A percentile compares a stretch with the other conserved stretches of the same genome.
Evolutionary conservation across 2,113 vertebrate genomes (phyloP).

Genomic region (Barbus barbus): DNA sequence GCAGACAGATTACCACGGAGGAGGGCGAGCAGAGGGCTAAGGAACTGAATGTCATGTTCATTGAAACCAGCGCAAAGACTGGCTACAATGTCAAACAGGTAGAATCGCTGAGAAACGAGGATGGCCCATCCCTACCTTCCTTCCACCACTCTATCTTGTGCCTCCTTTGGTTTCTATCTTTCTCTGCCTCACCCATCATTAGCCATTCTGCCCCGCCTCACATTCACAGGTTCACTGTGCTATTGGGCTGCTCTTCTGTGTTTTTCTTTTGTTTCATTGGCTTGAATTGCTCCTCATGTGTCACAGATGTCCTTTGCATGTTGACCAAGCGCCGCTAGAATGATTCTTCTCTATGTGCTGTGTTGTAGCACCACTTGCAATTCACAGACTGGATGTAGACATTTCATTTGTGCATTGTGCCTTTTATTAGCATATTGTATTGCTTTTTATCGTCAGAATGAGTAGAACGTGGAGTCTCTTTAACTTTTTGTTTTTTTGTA

Average conservation of each 20-base stretch:
- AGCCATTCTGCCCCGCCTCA: slow-evolving; percentile 1
- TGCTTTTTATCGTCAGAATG: background rate
- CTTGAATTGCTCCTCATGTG: background rate
- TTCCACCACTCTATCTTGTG: slow-evolving; percentile 27
- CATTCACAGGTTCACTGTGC: background rate
- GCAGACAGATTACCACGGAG: slow-evolving; percentile 94
- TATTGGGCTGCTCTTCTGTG: background rate
- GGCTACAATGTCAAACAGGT: slow-evolving; percentile 97
- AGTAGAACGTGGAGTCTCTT: background rate
- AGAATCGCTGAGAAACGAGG: slow-evolving; percentile 64
- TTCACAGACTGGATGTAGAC: background rate
- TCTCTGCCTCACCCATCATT: slow-evolving; percentile 40
- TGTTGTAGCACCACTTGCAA: background rate
- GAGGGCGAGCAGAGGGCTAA: slow-evolving; percentile 94
- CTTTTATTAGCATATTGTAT: background rate
- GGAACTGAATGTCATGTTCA: slow-evolving; percentile 97
- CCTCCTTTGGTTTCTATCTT: slow-evolving; percentile 41
- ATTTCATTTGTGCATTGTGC: background rate
- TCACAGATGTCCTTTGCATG: slow-evolving; percentile 1
- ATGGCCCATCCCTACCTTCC: slow-evolving; percentile 59
- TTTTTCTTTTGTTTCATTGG: background rate
- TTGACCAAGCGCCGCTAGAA: background rate
- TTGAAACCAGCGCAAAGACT: slow-evolving; percentile 96
- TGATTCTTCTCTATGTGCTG: background rate
- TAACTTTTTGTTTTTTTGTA: background rate